Conservation (phyloP, 2,113 vertebrate species). For the Campylorhamphus procurvoides region DNA sequence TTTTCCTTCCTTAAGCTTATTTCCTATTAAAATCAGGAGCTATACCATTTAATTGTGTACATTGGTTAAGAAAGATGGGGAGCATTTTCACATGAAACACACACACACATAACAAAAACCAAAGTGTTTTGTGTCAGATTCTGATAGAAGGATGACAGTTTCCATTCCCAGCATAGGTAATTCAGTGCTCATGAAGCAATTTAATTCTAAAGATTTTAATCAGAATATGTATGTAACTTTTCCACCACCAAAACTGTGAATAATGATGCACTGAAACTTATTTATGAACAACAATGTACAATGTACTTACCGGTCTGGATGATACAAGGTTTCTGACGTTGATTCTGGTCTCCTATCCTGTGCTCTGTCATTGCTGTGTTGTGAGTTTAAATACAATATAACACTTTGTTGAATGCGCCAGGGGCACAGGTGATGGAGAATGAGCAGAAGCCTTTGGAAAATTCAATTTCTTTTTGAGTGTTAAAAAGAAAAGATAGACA, state of each 20-base stretch:
- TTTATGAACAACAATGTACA: neutral
- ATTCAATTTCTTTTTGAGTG: fast-evolving
- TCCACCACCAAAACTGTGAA: neutral
- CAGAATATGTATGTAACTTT: neutral
- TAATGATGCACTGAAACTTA: neutral
- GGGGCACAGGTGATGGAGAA: neutral
- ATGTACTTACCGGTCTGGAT: neutral
- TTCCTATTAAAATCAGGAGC: constrained; percentile 44
- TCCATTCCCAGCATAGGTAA: neutral
- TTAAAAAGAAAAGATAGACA: neutral
- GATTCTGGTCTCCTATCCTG: neutral
- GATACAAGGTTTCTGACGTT: neutral
- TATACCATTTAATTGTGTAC: constrained; percentile 25
- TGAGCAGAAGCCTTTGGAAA: neutral
- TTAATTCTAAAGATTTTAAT: neutral
- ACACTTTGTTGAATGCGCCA: neutral
- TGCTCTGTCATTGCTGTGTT: neutral
- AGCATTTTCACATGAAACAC: neutral
- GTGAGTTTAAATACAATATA: neutral
- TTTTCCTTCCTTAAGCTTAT: constrained; percentile 47
- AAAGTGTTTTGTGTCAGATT: neutral
- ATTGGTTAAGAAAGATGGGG: constrained; percentile 15
- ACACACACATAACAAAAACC: neutral
- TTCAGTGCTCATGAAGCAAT: neutral
- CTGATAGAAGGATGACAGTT: neutral